Conservation (phyloP, 2,797 vertebrate species). For the Erpetoichthys calabaricus region DNA sequence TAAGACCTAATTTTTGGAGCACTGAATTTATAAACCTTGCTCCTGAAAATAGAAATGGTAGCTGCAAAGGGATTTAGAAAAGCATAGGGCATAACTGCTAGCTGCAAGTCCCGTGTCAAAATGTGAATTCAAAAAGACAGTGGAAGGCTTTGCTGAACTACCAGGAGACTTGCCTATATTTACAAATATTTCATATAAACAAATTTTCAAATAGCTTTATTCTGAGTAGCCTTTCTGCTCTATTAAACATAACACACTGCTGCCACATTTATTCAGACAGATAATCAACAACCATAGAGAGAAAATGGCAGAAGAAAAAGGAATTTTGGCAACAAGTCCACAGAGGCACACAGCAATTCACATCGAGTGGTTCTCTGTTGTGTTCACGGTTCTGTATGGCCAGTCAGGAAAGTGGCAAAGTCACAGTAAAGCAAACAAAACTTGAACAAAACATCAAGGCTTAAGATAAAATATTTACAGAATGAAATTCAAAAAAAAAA, state of each 20-base stretch:
- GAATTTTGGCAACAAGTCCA: constrained; percentile 59
- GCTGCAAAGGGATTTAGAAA: constrained; percentile 28
- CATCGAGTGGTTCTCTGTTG: constrained; percentile 46
- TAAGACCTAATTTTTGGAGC: constrained; percentile 22
- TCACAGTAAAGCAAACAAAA: constrained; percentile 39
- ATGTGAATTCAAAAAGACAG: constrained; percentile 81
- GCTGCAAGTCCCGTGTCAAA: constrained; percentile 78
- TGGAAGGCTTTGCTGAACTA: constrained; percentile 52
- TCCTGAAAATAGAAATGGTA: constrained; percentile 12
- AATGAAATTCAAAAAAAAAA: not conserved
- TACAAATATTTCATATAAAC: constrained; percentile 98
- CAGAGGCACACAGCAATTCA: constrained; percentile 53
- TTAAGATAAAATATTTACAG: constrained; percentile 21
- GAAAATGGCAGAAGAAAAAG: constrained; percentile 65
- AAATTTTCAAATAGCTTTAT: constrained; percentile 97
- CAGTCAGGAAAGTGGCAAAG: constrained; percentile 51
- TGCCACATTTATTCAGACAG: constrained; percentile 98
- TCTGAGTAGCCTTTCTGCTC: constrained; percentile 98
- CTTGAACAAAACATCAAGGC: constrained; percentile 39
- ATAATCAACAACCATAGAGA: constrained; percentile 92
- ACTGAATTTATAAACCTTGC: constrained; percentile 10
- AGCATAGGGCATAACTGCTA: constrained; percentile 63
- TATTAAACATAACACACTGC: constrained; percentile 98
- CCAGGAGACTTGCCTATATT: constrained; percentile 84
- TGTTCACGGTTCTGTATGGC: constrained; percentile 66